A percentile compares a stretch with the other conserved stretches of the same genome.
These are phyloP conservation scores for Drosophila fulvimacula DNA, from an alignment of 2,888 invertebrate species.

Conservation along the genomic window DNA sequence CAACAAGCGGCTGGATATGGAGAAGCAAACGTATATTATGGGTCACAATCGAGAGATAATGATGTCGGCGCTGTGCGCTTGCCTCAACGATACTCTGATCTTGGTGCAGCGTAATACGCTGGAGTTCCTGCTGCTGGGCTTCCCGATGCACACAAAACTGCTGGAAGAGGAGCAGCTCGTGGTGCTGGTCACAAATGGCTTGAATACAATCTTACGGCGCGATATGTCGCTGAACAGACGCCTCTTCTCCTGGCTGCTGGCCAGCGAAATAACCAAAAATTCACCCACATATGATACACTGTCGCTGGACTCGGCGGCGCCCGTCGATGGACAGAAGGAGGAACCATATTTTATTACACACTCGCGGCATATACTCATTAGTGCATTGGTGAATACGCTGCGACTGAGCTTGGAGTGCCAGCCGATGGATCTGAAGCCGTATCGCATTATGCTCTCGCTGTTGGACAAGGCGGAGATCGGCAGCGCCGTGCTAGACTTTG, in stretches of 20 bases:
- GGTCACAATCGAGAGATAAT: constrained; percentile 93
- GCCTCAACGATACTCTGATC: constrained; percentile 91
- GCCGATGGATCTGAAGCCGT: constrained; percentile 89
- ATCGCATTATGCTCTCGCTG: constrained; percentile 92
- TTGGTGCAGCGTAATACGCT: constrained; percentile 94
- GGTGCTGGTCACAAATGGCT: constrained; percentile 89
- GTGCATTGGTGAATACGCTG: constrained; percentile 88
- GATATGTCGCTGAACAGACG: constrained; percentile 96
- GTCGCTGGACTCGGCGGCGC: constrained; percentile 61
- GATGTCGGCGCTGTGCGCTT: constrained; percentile 91
- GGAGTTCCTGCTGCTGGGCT: constrained; percentile 92
- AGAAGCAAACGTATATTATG: constrained; percentile 93
- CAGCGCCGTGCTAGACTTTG: constrained; percentile 90
- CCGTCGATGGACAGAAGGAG: constrained; percentile 47
- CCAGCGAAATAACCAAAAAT: constrained; percentile 88
- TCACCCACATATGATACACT: constrained; percentile 80
- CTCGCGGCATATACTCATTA: constrained; percentile 88
- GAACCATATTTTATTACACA: constrained; percentile 88
- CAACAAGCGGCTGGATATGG: constrained; percentile 91
- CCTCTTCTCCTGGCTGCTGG: constrained; percentile 93
- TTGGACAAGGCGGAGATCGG: constrained; percentile 95
- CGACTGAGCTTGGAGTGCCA: constrained; percentile 86
- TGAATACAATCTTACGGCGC: constrained; percentile 91
- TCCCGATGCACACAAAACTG: constrained; percentile 93
- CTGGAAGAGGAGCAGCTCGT: constrained; percentile 89